Percentiles rank a stretch among this genome's conserved stretches.
phyloP scores from a whole-genome alignment of 2,113 vertebrate species.

The Rattus rattus region DNA sequence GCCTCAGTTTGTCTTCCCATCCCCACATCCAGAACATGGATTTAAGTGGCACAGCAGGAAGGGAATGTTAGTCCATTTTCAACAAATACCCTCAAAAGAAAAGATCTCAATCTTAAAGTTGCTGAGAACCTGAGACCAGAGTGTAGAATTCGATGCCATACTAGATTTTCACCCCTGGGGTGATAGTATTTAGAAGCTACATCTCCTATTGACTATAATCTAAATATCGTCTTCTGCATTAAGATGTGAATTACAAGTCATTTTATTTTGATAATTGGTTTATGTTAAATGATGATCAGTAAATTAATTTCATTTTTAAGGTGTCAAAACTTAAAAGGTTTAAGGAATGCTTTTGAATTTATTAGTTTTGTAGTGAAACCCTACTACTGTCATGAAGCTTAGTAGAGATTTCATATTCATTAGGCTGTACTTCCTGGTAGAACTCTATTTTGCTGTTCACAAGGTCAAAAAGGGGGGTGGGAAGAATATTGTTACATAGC shows the following conservation, averaged over 20 bases:
- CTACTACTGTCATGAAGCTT: conserved; percentile 30
- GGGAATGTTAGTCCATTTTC: conserved; percentile 84
- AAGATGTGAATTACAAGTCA: conserved; percentile 50
- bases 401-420: conserved; percentile 3
- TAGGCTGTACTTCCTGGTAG: conserved; percentile 38
- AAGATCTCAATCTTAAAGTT: conserved; percentile 79
- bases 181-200: conserved; percentile 63
- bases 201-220: conserved; percentile 54
- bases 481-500: not conserved
- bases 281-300: not conserved
- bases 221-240: conserved; percentile 43
- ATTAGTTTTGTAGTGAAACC: conserved; percentile 54
- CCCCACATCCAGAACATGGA: conserved; percentile 26
- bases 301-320: conserved; percentile 67
- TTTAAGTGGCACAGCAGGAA: conserved; percentile 64
- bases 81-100: conserved; percentile 83
- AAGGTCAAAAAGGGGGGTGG: not conserved
- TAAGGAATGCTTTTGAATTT: conserved; percentile 37
- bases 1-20: conserved; percentile 62
- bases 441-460: not conserved
- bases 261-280: conserved; percentile 61
- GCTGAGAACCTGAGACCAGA: conserved; percentile 75
- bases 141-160: conserved; percentile 78
- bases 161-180: conserved; percentile 80
- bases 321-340: conserved; percentile 48